phyloP scores from a whole-genome alignment of 2,113 vertebrate species.

The Dendrocopos noguchii region DNA sequence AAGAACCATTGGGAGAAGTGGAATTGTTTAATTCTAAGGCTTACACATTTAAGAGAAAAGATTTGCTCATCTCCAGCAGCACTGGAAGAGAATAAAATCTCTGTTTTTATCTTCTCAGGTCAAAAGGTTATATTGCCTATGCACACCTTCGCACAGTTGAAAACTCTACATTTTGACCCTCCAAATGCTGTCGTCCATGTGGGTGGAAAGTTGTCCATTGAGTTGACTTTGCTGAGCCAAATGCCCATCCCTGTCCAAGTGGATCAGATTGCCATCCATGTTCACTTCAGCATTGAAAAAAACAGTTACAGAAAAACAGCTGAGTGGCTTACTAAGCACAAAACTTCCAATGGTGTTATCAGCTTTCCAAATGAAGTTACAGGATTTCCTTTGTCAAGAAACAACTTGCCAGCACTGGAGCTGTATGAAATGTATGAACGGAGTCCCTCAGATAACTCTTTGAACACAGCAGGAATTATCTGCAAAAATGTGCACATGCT shows the following conservation, averaged over 20 bases:
- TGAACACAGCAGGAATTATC: conserved; percentile 88
- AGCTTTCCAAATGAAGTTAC: conserved; percentile 72
- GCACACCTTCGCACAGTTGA: conserved; percentile 87
- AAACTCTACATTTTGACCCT: conserved; percentile 86
- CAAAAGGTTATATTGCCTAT: conserved; percentile 84
- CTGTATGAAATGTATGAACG: conserved; percentile 88
- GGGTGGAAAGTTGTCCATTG: conserved; percentile 85
- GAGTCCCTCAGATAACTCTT: conserved; percentile 87
- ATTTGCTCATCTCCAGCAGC: not conserved
- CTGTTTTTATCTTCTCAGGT: conserved; percentile 63
- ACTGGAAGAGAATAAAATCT: not conserved
- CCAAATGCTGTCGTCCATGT: conserved; percentile 88
- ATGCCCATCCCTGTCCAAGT: conserved; percentile 88
- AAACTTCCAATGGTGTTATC: conserved; percentile 79
- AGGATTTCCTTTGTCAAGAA: conserved; percentile 30
- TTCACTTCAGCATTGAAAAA: conserved; percentile 89
- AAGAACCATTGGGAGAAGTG: not conserved
- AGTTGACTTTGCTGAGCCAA: conserved; percentile 85
- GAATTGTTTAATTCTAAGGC: not conserved
- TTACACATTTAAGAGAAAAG: not conserved
- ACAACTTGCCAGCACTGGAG: conserved; percentile 77
- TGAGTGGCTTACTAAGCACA: conserved; percentile 81
- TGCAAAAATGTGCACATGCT: conserved; percentile 95
- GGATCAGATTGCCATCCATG: conserved; percentile 85
- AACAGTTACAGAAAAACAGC: conserved; percentile 85